Evolutionary conservation across 2,113 vertebrate species (phyloP), one percentile per base, ranked within the genome.

Genomic region (Agelaius phoeniceus): DNA sequence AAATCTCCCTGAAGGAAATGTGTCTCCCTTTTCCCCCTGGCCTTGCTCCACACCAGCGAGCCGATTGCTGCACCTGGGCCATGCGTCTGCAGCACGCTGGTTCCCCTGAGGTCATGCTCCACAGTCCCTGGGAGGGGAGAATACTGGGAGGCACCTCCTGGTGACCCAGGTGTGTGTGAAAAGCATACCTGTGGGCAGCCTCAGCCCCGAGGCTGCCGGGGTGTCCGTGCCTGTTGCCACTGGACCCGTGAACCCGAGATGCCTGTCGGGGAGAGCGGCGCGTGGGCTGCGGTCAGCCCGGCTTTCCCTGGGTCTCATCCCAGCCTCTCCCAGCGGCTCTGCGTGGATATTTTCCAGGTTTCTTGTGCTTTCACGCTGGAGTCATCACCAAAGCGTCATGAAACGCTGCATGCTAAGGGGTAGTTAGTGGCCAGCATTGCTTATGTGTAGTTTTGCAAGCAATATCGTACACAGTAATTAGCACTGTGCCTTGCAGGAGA

Each of bases 161-260:
- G 0, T 92, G 93, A 83, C 54, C 86, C 52, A 8, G 8, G 7
- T 73, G 72, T 0, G 16, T 83, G 37, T 93, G 75, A 61, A 44
- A 65, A 72, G 46, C 94, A 75, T 89, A 63, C 89, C 67, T 92
- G 91, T 96, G 96, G 93, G 86, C 86, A 85, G 74, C 27, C 68
- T 54, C 17, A 14, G 31, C 7, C 92, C 84, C 0, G 0, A 39
- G 87, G 87, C 81, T 61, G 33, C 62, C 72, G 44, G 44, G 55
- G 6, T 89, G 89, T 92, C 93, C 59, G 1, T 54, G 59, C 13
- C 0, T 61, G 75, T 89, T 88, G 81, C 80, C 80, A 6, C 48
- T 43, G 87, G 68, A 71, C 8, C 6, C 65, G 2, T 9, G 22
- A 91, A 49, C 37, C 44, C 4, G 1, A 48, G 51, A 5, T 44